A percentile compares a stretch with the other conserved stretches of the same genome.
These are phyloP conservation scores for Chloromyia formosa DNA, from an alignment of 2,888 invertebrate genomes.

Conservation along the genomic window DNA sequence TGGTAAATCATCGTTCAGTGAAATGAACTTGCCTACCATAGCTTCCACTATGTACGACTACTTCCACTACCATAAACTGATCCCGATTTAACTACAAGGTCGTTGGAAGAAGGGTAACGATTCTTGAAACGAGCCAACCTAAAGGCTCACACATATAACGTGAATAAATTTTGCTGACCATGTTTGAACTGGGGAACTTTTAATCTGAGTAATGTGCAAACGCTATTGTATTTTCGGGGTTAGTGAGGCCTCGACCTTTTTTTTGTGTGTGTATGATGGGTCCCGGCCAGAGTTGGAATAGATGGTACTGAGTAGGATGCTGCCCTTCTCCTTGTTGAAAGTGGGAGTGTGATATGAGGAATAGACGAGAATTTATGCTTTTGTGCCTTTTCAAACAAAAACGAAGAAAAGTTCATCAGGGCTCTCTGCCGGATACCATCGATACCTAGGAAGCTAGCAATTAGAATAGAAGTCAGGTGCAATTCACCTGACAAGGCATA, in stretches of 20 bases:
- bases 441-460: background rate
- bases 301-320: constrained; percentile 20
- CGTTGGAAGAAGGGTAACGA: background rate
- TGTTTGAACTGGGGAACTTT: constrained; percentile 39
- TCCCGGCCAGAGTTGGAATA: background rate
- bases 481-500: too few species aligned
- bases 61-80: background rate
- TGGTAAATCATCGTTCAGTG: constrained; percentile 38
- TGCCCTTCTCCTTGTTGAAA: background rate
- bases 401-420: background rate
- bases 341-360: constrained; percentile 6
- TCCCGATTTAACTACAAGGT: constrained; percentile 25
- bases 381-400: background rate
- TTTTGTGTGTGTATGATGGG: background rate
- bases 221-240: constrained; percentile 39
- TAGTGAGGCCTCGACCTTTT: constrained; percentile 36
- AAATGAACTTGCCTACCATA: constrained; percentile 33
- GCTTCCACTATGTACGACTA: too few species aligned
- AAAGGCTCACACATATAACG: constrained; percentile 28
- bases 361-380: constrained; percentile 22
- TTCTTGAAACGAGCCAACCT: background rate
- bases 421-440: background rate
- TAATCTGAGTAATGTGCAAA: constrained; percentile 41
- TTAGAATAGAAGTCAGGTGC: too few species aligned
- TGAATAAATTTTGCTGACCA: constrained; percentile 42